Base-by-base conservation (phyloP, 2,888 invertebrate genomes). In the Cosmorhoe ocellata region DNA sequence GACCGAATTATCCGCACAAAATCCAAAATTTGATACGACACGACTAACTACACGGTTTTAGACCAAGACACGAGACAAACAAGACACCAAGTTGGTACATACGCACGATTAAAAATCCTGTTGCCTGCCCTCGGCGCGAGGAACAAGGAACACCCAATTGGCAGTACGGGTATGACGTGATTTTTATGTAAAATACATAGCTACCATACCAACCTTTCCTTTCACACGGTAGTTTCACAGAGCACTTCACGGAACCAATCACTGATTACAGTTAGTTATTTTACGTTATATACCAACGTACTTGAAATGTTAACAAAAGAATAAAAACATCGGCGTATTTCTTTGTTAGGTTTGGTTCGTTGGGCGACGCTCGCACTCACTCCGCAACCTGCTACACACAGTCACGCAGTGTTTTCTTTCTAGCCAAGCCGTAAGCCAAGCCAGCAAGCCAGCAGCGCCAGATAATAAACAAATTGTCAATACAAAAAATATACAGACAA, bases 1-100 rank as follows among this genome's bases (percentile, higher is more conserved):
- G 79, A 79, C 81, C 73, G 69, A 85, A 81, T 81, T 83, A 78
- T 72, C 70, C 69, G 60, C 69, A 71, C 67, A 72, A 53, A 75
- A 68, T 64, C 58, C 26, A 66, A 69, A 24, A 5, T 66, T 63
- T 59, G 52, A 63, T 64, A 67, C 61, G 58, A 27, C 2, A 59
- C 39, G 36, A 31, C 39, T 32, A 45, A 61, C 31, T 41, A 27
- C 14, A 61, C 55, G 41, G 18, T 42, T 50, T 49, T 39, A 49
- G 41, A 46, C 40, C 26, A 44, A 31, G 48, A 33, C 5, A 4
- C 24, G 34, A 49, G 45, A 34, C 44, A 37, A 30, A 27, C 34
- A 22, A 11, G 7, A n/a, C n/a, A n/a, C n/a, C n/a, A n/a, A n/a
- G n/a, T n/a, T n/a, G n/a, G n/a, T n/a, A n/a, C n/a, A 24, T 46